These are phyloP conservation scores for Crossaster papposus DNA, from an alignment of 53 echinoderm and acorn worm species.

Conservation along the genomic window DNA sequence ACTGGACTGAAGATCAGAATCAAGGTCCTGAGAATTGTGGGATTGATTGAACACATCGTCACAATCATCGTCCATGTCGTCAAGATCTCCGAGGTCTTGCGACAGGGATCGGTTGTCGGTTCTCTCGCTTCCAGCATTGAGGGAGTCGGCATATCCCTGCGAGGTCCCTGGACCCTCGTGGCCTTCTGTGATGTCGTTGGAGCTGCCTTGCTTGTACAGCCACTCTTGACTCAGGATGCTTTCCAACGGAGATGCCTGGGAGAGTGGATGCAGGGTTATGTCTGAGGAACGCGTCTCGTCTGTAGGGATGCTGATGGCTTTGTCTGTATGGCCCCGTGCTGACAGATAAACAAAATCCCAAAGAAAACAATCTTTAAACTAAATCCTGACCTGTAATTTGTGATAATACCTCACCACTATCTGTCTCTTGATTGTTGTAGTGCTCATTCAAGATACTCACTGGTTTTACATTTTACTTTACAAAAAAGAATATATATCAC, in stretches of 20 bases:
- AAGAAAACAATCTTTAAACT: neutral
- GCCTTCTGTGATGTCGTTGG: constrained; percentile 31
- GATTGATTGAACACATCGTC: constrained; percentile 50
- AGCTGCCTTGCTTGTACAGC: constrained; percentile 65
- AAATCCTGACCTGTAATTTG: too few relatives aligned
- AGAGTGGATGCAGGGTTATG: constrained; percentile 36
- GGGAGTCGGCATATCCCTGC: constrained; percentile 57
- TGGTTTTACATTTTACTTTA: too few relatives aligned
- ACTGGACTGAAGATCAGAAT: constrained; percentile 38
- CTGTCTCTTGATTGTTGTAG: too few relatives aligned
- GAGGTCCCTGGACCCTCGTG: constrained; percentile 6
- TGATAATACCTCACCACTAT: too few relatives aligned
- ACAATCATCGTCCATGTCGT: constrained; percentile 50
- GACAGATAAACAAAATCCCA: neutral
- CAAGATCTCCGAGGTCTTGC: constrained; percentile 55
- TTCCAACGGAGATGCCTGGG: constrained; percentile 55
- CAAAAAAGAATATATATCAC: too few relatives aligned
- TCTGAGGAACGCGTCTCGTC: constrained; percentile 36
- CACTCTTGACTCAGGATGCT: constrained; percentile 66
- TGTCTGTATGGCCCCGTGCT: constrained; percentile 38
- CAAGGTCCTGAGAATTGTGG: constrained; percentile 45
- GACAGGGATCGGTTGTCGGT: constrained; percentile 40
- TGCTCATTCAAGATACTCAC: too few relatives aligned
- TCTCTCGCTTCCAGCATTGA: constrained; percentile 63
- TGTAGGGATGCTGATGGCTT: constrained; percentile 48